These are phyloP conservation scores for Danio jaintianensis DNA, from an alignment of 2,797 vertebrate species.

Conservation along the genomic window DNA sequence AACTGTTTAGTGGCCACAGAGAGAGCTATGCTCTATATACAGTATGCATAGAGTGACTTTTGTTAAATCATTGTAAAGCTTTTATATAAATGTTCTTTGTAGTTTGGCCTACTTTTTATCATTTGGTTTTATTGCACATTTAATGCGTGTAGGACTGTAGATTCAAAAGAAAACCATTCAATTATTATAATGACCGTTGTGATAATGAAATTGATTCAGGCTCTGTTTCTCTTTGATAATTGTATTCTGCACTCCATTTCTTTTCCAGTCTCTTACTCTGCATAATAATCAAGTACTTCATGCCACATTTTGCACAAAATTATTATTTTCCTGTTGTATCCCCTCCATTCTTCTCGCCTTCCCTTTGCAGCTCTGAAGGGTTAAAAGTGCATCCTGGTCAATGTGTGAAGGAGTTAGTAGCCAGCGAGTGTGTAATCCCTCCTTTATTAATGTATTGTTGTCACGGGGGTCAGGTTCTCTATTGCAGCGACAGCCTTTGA, in stretches of 20 bases:
- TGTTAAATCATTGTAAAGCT: background rate
- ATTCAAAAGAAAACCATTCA: background rate
- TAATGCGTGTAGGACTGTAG: background rate
- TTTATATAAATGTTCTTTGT: background rate
- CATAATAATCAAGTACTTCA: slow-evolving; percentile 18
- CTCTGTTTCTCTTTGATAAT: slow-evolving; percentile 9
- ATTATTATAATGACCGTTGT: background rate
- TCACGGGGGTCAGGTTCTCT: slow-evolving; percentile 42
- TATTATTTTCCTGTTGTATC: background rate
- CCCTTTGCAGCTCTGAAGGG: background rate
- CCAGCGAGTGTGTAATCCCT: slow-evolving; percentile 45
- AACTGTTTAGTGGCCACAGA: too few relatives aligned
- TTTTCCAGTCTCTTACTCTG: slow-evolving; percentile 6
- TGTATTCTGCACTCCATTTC: background rate
- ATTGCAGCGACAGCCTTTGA: slow-evolving; percentile 53
- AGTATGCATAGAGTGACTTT: background rate
- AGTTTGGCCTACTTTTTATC: background rate
- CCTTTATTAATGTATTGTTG: slow-evolving; percentile 57
- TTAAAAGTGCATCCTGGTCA: slow-evolving; percentile 44
- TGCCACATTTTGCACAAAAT: slow-evolving; percentile 8
- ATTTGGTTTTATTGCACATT: background rate
- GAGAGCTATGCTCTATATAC: too few relatives aligned
- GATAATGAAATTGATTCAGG: slow-evolving; percentile 14
- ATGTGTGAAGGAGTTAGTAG: slow-evolving; percentile 15
- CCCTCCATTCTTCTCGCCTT: background rate